Evolutionary conservation across 2,888 invertebrate genomes (phyloP).

Genomic region (Tigriopus californicus): DNA sequence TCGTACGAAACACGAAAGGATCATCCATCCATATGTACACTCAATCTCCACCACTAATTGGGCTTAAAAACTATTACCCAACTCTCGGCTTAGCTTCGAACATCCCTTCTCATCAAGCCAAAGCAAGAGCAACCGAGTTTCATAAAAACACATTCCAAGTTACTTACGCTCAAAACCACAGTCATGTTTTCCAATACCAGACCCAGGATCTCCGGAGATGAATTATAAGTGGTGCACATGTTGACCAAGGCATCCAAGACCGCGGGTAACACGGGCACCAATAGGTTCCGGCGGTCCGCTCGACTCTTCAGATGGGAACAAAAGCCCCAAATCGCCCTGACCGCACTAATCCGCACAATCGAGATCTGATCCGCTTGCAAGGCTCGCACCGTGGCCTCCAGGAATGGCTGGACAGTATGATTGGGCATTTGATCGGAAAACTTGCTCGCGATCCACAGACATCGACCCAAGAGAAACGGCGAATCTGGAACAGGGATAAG

Average conservation of each 20-base stretch:
- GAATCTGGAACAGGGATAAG: conserved; percentile 27
- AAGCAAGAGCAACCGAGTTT: too few species aligned
- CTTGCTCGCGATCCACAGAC: conserved; percentile 36
- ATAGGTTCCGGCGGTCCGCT: neutral
- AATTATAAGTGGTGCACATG: conserved; percentile 27
- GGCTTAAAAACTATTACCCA: too few species aligned
- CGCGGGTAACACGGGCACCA: conserved; percentile 19
- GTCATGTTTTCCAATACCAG: conserved; percentile 35
- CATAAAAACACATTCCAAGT: too few species aligned
- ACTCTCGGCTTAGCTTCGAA: too few species aligned
- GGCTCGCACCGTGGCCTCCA: conserved; percentile 37
- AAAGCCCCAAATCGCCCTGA: conserved; percentile 31
- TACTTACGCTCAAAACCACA: conserved; percentile 33
- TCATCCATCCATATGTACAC: too few species aligned
- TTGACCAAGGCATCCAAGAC: conserved; percentile 20
- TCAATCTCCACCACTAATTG: too few species aligned
- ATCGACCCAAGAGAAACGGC: conserved; percentile 37
- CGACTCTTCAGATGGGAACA: conserved; percentile 30
- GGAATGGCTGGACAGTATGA: conserved; percentile 30
- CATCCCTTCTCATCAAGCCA: too few species aligned
- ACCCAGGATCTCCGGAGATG: conserved; percentile 34
- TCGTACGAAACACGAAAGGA: too few species aligned
- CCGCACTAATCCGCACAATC: conserved; percentile 9
- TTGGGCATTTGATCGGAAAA: conserved; percentile 33
- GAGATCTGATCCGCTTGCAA: conserved; percentile 16